These are phyloP conservation scores for Ceryle rudis DNA, from an alignment of 2,797 vertebrate genomes.

Conservation along the genomic window DNA sequence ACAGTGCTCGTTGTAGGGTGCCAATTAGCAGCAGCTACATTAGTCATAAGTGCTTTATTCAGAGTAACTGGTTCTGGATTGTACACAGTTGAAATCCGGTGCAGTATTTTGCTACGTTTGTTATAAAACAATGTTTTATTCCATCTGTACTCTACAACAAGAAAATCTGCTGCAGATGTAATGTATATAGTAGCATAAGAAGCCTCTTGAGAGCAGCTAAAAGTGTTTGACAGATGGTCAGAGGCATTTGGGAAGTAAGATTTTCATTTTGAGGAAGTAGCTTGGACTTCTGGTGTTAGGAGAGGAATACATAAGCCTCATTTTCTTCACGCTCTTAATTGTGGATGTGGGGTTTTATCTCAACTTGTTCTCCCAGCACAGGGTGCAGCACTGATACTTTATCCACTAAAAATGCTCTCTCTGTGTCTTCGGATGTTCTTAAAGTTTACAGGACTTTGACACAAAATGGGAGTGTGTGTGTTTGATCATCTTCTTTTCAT, in stretches of 20 bases:
- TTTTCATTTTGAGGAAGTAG: not conserved
- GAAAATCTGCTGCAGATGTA: constrained; percentile 68
- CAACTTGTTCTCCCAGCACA: not conserved
- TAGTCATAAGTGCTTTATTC: not conserved
- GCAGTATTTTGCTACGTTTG: constrained; percentile 50
- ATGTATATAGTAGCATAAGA: not conserved
- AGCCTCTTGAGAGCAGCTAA: constrained; percentile 25
- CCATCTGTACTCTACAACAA: constrained; percentile 58
- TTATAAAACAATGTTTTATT: constrained; percentile 61
- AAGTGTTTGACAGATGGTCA: constrained; percentile 57
- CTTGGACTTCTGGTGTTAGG: constrained; percentile 26
- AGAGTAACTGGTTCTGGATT: not conserved
- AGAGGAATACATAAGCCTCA: constrained; percentile 26
- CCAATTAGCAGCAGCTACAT: not conserved
- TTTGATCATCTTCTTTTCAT: not conserved
- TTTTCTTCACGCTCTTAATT: not conserved
- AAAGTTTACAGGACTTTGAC: not conserved
- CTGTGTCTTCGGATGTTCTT: not conserved
- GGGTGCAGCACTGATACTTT: not conserved
- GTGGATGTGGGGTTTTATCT: not conserved
- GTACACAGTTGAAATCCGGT: not conserved
- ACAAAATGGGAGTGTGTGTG: fast-evolving
- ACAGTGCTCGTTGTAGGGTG: not conserved
- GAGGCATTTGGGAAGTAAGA: constrained; percentile 46
- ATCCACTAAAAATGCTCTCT: not conserved